These are phyloP conservation scores for Canis aureus DNA, from an alignment of 2,113 vertebrate species.

Conservation along the genomic window DNA sequence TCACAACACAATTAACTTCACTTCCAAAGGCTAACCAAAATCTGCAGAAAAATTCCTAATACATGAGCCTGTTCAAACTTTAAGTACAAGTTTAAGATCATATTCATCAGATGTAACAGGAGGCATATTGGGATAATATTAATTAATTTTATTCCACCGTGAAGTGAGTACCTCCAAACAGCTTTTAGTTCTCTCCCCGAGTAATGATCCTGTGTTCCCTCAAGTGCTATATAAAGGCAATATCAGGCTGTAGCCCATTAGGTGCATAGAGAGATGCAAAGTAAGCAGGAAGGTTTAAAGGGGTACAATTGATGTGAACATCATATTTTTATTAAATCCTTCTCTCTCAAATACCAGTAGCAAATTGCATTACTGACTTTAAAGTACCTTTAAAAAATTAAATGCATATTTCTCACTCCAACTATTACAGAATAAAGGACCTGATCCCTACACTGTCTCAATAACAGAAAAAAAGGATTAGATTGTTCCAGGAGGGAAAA, in stretches of 20 bases:
- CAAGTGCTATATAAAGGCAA: slow-evolving; percentile 66
- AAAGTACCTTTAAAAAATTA: slow-evolving; percentile 77
- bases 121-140: slow-evolving; percentile 75
- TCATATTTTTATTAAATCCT: slow-evolving; percentile 73
- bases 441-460: slow-evolving; percentile 25
- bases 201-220: slow-evolving; percentile 73
- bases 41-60: slow-evolving; percentile 47
- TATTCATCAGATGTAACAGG: slow-evolving; percentile 76
- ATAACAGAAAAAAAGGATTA: slow-evolving; percentile 55
- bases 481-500: slow-evolving; percentile 27
- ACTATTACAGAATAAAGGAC: slow-evolving; percentile 18
- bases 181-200: slow-evolving; percentile 64
- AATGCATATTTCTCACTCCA: slow-evolving; percentile 65
- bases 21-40: slow-evolving; percentile 42
- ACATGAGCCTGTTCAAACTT: slow-evolving; percentile 48
- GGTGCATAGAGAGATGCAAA: slow-evolving; percentile 42
- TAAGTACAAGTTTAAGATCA: slow-evolving; percentile 72
- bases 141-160: slow-evolving; percentile 78
- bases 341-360: slow-evolving; percentile 66
- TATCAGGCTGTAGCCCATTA: slow-evolving; percentile 68
- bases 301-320: slow-evolving; percentile 68
- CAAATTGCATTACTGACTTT: slow-evolving; percentile 73
- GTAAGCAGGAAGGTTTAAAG: slow-evolving; percentile 70
- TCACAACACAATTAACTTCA: slow-evolving; percentile 20
- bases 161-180: slow-evolving; percentile 73